Evolutionary conservation across 2,888 invertebrate species (phyloP).

Genomic region (Sthenelais limicola): DNA sequence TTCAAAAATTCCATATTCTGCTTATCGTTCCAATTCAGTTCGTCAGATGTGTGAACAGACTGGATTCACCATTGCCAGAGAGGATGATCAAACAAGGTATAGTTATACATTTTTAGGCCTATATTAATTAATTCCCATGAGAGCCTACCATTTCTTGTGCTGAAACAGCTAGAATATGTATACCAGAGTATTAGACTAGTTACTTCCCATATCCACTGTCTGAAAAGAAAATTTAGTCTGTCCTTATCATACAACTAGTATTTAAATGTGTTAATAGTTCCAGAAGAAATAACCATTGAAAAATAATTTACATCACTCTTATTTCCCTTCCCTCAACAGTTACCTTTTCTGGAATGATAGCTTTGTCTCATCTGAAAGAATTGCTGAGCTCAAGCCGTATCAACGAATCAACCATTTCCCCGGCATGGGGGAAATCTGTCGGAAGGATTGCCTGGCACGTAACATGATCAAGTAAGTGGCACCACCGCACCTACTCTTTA

Average conservation of each 20-base stretch:
- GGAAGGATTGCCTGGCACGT: slow-evolving; percentile 71
- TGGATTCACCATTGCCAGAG: slow-evolving; percentile 62
- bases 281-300: background rate
- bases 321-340: slow-evolving; percentile 52
- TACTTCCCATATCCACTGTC: background rate
- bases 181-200: no score
- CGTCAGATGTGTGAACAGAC: slow-evolving; percentile 65
- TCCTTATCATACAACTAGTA: background rate
- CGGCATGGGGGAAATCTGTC: slow-evolving; percentile 71
- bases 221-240: background rate
- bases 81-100: slow-evolving; percentile 65
- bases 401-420: slow-evolving; percentile 72
- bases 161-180: no score
- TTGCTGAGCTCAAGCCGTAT: slow-evolving; percentile 70
- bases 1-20: background rate
- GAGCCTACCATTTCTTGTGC: no score
- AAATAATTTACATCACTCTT: background rate
- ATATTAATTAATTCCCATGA: no score
- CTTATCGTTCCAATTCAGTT: slow-evolving; percentile 57
- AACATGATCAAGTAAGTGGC: slow-evolving; percentile 70
- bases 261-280: background rate
- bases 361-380: slow-evolving; percentile 69
- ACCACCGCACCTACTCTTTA: no score
- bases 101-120: no score
- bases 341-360: slow-evolving; percentile 72